Base-by-base conservation (phyloP, 2,113 vertebrate species). In the Phyllostomus discolor region DNA sequence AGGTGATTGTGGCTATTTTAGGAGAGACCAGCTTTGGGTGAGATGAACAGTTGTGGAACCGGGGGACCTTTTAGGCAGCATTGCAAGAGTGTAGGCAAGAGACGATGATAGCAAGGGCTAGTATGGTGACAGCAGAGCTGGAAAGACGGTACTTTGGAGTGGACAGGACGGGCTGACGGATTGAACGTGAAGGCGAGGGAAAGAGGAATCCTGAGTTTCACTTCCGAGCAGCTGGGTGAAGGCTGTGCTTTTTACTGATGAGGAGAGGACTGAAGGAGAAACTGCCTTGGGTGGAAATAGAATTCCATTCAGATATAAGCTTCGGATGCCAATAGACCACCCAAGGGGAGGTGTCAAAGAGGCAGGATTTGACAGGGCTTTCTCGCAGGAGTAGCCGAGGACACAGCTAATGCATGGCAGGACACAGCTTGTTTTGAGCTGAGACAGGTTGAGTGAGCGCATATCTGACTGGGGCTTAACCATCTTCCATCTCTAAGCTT, bases 381-480 rank as follows among this genome's bases (percentile, higher is more conserved):
- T 14, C 57, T 33, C 57, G 57, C 70, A 20, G 24, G 67, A 72
- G 26, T 22, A 70, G 67, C 15, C 0, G 79, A 96, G 94, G 95
- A 97, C 97, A 95, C 38, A 35, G 89, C 87, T 78, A 35, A 22
- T 48, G 48, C 62, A 4, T n/a, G 66, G 72, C 80, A 91, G 94
- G 89, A 50, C 54, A 35, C 9, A 0, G 46, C 52, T 38, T 22
- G 46, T 24, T 89, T 82, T 73, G 73, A 57, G 38, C 81, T n/a
- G 66, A 92, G 91, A 96, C 97, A 96, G 97, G 97, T 83, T 94
- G 94, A 97, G 97, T 94, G 94, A 97, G 97, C 17, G 16, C 86
- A 46, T 70, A 78, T 96, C 96, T 98, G 96, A 97, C 86, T 87
- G 95, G 93, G 69, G 96, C 67, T 95, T 98, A 98, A 95, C 97